Evolutionary conservation across 2,888 invertebrate species (phyloP), one percentile per base, ranked within the genome.

Genomic region (Aplocera efformata): DNA sequence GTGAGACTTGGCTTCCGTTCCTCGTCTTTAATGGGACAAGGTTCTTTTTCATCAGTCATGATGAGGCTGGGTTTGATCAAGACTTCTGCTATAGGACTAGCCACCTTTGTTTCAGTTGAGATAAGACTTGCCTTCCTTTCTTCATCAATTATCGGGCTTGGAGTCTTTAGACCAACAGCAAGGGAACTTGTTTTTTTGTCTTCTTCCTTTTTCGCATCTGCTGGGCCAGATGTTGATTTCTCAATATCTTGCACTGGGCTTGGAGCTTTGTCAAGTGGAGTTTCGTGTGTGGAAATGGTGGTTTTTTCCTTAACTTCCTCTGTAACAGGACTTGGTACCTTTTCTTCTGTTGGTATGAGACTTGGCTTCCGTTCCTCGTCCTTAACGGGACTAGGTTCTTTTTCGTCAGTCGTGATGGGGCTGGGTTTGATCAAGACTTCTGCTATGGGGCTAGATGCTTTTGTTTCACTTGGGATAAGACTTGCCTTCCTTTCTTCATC

Each of bases 41-140:
- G n/a, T n/a, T n/a, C n/a, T n/a, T n/a, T n/a, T n/a, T n/a, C n/a
- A n/a, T n/a, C n/a, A n/a, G n/a, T n/a, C n/a, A n/a, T n/a, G n/a
- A n/a, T n/a, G n/a, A n/a, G n/a, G n/a, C n/a, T n/a, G n/a, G n/a
- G n/a, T n/a, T n/a, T n/a, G n/a, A n/a, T n/a, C n/a, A n/a, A n/a
- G n/a, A n/a, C n/a, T n/a, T n/a, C n/a, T n/a, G n/a, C n/a, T n/a
- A n/a, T n/a, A n/a, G 13, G 13, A 17, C 13, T 17, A 2, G 13
- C 3, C 13, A 17, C 13, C 13, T 17, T 17, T 3, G 13, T 5
- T 3, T 17, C 13, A 5, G 13, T 17, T 3, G 32, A 7, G 0
- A 7, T 21, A 4, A 38, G 42, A 4, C 39, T 47, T 0, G 37
- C 11, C 20, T 32, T 8, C 10, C 51, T 42, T 0, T 48, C 37